Percentiles rank a stretch among this genome's conserved stretches.
These are phyloP conservation scores for Enteromius argenteus DNA, from an alignment of 2,797 vertebrate genomes.

Conservation along the genomic window DNA sequence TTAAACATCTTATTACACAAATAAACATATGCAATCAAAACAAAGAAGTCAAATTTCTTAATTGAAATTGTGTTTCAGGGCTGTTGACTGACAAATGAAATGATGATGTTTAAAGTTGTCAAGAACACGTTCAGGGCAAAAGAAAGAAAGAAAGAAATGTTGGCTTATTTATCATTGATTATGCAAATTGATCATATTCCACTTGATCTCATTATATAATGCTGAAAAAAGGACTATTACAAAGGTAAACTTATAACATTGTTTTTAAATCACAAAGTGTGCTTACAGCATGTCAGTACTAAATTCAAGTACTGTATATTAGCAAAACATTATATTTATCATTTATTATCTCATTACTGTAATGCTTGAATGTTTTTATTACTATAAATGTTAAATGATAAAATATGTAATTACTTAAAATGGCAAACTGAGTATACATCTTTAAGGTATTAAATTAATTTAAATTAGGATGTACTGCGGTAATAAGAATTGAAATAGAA, in stretches of 20 bases:
- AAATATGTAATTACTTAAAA: neutral
- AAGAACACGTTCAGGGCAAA: neutral
- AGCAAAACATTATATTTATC: neutral
- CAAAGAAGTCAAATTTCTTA: neutral
- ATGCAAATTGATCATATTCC: neutral
- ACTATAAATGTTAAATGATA: neutral
- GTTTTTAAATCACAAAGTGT: neutral
- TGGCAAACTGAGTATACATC: neutral
- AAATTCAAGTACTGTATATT: neutral
- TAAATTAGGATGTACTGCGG: neutral
- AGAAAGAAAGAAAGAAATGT: neutral
- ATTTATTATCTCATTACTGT: neutral
- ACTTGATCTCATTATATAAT: neutral
- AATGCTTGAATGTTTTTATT: neutral
- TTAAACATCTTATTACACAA: neutral
- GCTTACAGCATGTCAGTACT: neutral
- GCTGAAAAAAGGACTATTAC: neutral
- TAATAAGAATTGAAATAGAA: neutral
- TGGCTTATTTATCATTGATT: neutral
- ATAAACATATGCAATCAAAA: neutral
- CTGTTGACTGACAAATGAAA: neutral
- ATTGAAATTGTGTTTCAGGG: neutral
- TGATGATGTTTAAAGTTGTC: neutral
- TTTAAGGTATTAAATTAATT: neutral
- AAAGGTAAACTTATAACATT: neutral